These are phyloP conservation scores for Octodon degus DNA, from an alignment of 2,113 vertebrate genomes.

Conservation along the genomic window DNA sequence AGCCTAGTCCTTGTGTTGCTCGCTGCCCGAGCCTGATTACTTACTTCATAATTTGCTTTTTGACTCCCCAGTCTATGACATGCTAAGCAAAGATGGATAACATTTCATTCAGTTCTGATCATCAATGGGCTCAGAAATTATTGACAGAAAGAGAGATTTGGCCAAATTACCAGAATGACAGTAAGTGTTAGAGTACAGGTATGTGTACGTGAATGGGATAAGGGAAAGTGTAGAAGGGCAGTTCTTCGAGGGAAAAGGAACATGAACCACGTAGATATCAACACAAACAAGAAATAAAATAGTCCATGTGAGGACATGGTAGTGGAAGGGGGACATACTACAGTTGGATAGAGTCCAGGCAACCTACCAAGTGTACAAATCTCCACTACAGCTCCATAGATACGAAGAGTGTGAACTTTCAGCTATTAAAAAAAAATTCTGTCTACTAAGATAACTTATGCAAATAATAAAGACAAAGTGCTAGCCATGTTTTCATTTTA, in stretches of 20 bases:
- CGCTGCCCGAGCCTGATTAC: background rate
- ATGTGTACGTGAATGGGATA: background rate
- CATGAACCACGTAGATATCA: background rate
- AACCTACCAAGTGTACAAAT: background rate
- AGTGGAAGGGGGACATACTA: background rate
- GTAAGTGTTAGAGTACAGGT: background rate
- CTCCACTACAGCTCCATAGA: background rate
- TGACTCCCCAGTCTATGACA: background rate
- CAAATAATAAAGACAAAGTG: background rate
- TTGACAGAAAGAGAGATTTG: background rate
- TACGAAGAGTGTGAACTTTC: background rate
- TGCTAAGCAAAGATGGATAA: background rate
- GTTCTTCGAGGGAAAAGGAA: background rate
- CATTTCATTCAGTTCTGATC: slow-evolving; percentile 1
- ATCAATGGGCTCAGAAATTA: background rate
- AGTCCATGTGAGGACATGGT: too few species aligned
- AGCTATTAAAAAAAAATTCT: background rate
- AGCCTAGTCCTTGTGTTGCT: background rate
- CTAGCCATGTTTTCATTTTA: background rate
- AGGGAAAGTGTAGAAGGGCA: accelerated
- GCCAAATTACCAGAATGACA: background rate
- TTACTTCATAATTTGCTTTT: background rate
- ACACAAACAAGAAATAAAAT: background rate
- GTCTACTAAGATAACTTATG: background rate
- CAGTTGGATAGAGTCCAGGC: background rate